Evolutionary conservation across 2,888 invertebrate species (phyloP).

Genomic region (Noctua fimbriata): DNA sequence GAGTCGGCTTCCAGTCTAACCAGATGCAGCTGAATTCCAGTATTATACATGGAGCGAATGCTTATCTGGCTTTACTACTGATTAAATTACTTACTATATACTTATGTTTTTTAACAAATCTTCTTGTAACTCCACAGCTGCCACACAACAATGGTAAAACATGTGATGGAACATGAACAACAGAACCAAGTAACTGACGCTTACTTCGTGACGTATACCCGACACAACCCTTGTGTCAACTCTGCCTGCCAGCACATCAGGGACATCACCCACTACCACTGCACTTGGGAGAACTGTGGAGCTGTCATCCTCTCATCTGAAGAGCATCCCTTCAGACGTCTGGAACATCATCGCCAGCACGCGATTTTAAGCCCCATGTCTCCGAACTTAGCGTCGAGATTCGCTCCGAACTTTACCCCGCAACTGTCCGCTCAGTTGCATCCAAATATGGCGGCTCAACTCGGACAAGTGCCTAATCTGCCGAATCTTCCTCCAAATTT

Average conservation of each 20-base stretch:
- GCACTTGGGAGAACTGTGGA: constrained; percentile 96
- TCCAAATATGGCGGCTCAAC: constrained; percentile 87
- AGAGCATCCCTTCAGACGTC: constrained; percentile 94
- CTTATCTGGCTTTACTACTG: background rate
- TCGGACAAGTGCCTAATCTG: constrained; percentile 84
- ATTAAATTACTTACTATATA: background rate
- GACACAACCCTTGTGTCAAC: constrained; percentile 92
- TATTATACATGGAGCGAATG: no score
- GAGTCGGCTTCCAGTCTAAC: no score
- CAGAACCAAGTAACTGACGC: constrained; percentile 96
- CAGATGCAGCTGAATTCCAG: no score
- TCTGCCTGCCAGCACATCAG: constrained; percentile 93
- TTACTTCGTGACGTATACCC: constrained; percentile 92
- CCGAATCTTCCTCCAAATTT: constrained; percentile 86
- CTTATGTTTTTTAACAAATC: background rate
- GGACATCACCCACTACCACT: constrained; percentile 96
- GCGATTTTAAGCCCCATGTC: constrained; percentile 92
- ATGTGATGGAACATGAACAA: constrained; percentile 96
- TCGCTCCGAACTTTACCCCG: constrained; percentile 90
- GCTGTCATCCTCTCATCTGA: constrained; percentile 93
- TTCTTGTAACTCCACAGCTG: constrained; percentile 79
- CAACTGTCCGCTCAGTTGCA: constrained; percentile 87
- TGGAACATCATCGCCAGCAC: constrained; percentile 97
- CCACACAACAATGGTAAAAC: constrained; percentile 94
- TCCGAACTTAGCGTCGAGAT: constrained; percentile 89